Evolutionary conservation across 1,140 invertebrate species (phyloP).

Genomic region (Cotesia glomerata): DNA sequence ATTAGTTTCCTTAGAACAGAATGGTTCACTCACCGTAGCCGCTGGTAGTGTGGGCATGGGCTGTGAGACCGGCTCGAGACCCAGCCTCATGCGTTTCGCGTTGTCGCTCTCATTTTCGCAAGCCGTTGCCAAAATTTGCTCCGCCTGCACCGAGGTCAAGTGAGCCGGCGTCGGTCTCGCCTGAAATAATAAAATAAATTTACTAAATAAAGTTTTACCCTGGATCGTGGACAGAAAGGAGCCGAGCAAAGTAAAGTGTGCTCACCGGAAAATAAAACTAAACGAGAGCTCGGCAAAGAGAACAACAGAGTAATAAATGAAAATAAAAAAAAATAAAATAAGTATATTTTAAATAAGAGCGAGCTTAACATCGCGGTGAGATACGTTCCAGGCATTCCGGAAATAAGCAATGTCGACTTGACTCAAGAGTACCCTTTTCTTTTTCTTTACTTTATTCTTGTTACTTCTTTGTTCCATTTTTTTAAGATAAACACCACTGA

Average conservation of each 20-base stretch:
- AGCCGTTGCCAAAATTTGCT: slow-evolving; percentile 92
- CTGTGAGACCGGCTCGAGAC: slow-evolving; percentile 91
- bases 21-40: slow-evolving; percentile 61
- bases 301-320: neutral
- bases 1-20: slow-evolving; percentile 11
- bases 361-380: neutral
- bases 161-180: slow-evolving; percentile 93
- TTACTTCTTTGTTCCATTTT: slow-evolving; percentile 6
- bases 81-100: slow-evolving; percentile 93
- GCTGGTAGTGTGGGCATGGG: slow-evolving; percentile 76
- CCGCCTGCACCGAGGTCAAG: slow-evolving; percentile 93
- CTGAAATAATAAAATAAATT: slow-evolving; percentile 62
- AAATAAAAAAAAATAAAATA: neutral
- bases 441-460: neutral
- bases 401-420: neutral
- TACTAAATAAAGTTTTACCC: neutral
- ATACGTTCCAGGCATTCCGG: neutral
- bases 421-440: neutral
- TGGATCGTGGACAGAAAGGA: neutral
- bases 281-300: neutral
- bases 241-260: neutral
- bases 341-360: neutral
- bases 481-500: too few relatives aligned
- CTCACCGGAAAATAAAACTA: neutral
- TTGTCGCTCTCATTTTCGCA: slow-evolving; percentile 97